phyloP scores from a whole-genome alignment of 2,888 invertebrate genomes.

The Perizoma flavofasciatum region DNA sequence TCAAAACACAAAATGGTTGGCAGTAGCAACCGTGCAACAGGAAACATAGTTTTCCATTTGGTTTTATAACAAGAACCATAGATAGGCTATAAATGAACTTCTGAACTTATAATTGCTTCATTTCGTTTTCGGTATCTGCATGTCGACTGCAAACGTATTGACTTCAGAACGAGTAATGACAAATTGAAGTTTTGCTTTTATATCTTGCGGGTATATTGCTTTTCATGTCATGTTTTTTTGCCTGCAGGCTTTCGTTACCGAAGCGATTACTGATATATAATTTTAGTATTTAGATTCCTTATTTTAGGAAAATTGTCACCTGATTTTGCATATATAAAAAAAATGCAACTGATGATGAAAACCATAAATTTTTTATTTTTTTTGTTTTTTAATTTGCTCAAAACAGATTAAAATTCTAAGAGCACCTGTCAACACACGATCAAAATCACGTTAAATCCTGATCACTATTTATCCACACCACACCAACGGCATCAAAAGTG shows the following conservation, averaged over 20 bases:
- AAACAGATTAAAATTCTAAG: constrained; percentile 33
- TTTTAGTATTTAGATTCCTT: no score
- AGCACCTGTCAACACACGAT: constrained; percentile 56
- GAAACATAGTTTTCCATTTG: constrained; percentile 71
- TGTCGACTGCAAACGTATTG: constrained; percentile 41
- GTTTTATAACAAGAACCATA: constrained; percentile 77
- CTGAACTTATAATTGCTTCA: constrained; percentile 82
- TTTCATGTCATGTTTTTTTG: no score
- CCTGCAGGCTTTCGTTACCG: no score
- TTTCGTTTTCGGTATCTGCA: constrained; percentile 67
- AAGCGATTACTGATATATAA: no score
- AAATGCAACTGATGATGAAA: no score
- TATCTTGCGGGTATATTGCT: no score
- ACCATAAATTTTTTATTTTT: no score
- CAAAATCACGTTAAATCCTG: constrained; percentile 49
- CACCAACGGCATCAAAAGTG: constrained; percentile 58
- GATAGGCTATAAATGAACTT: constrained; percentile 80
- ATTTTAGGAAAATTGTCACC: no score
- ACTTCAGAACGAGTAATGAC: constrained; percentile 16
- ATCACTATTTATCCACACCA: constrained; percentile 51
- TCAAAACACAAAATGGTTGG: constrained; percentile 48
- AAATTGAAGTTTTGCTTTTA: constrained; percentile 14
- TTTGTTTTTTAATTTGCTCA: no score
- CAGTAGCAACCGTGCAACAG: constrained; percentile 58
- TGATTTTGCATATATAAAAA: no score